These are phyloP conservation scores for Leptinotarsa haldemani DNA, from an alignment of 2,888 invertebrate species.

Conservation along the genomic window DNA sequence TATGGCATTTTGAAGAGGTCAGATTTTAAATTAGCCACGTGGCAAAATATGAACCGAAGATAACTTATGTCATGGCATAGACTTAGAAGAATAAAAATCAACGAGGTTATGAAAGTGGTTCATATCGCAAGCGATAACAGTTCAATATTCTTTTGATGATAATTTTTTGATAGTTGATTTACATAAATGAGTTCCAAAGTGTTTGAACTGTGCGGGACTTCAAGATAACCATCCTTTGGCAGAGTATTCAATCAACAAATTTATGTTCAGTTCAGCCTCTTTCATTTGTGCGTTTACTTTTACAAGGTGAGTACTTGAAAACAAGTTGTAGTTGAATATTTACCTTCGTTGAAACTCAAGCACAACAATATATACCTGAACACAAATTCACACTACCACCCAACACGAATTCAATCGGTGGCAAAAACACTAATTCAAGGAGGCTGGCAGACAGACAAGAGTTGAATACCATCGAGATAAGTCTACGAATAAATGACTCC, in stretches of 20 bases:
- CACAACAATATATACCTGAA: no score
- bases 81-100: not conserved
- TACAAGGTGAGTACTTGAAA: not conserved
- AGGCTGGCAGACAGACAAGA: no score
- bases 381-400: no score
- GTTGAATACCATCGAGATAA: no score
- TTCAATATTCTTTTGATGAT: not conserved
- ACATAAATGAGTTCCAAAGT: no score
- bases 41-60: not conserved
- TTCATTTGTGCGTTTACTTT: not conserved
- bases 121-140: not conserved
- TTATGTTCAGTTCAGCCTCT: not conserved
- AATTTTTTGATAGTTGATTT: not conserved
- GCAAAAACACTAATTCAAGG: no score
- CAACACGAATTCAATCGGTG: no score
- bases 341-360: no score
- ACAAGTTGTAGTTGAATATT: no score
- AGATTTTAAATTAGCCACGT: not conserved
- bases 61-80: not conserved
- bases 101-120: not conserved
- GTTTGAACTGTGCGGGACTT: no score
- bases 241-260: constrained; percentile 4
- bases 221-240: not conserved
- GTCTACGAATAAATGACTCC: no score
- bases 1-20: constrained; percentile 12